A percentile compares a stretch with the other conserved stretches of the same genome.
These are phyloP conservation scores for Hydrotaea cyrtoneurina DNA, from an alignment of 2,888 invertebrate species.

Conservation along the genomic window DNA sequence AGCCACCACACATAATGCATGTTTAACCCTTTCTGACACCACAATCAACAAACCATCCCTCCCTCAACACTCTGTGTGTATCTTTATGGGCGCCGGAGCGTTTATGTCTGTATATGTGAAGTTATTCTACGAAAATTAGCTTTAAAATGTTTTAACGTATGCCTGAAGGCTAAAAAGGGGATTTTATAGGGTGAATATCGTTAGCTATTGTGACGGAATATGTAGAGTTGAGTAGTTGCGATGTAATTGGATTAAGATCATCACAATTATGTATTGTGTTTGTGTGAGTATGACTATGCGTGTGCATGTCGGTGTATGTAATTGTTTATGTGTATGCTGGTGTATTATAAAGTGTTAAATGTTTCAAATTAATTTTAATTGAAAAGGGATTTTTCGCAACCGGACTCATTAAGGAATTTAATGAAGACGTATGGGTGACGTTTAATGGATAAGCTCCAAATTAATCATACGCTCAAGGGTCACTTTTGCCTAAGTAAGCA, in stretches of 20 bases:
- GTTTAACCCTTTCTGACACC: slow-evolving; percentile 6
- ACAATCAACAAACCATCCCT: not conserved
- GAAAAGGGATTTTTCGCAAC: slow-evolving; percentile 57
- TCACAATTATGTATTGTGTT: slow-evolving; percentile 38
- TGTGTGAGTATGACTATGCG: slow-evolving; percentile 17
- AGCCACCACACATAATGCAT: slow-evolving; percentile 7
- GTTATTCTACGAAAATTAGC: slow-evolving; percentile 22
- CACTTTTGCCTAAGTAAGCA: not conserved
- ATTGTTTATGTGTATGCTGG: slow-evolving; percentile 12
- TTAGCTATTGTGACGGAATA: not conserved
- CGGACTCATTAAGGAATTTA: slow-evolving; percentile 36
- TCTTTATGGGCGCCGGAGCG: not conserved
- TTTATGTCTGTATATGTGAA: too few relatives aligned
- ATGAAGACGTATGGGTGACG: slow-evolving; percentile 36
- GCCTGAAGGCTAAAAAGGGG: slow-evolving; percentile 3
- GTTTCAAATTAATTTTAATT: slow-evolving; percentile 61
- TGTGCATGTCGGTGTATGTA: slow-evolving; percentile 11
- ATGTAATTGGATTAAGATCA: slow-evolving; percentile 58
- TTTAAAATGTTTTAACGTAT: slow-evolving; percentile 1
- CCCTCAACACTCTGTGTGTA: not conserved
- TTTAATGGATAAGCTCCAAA: slow-evolving; percentile 19
- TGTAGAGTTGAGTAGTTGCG: slow-evolving; percentile 4
- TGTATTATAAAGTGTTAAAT: slow-evolving; percentile 55
- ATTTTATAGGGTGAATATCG: not conserved
- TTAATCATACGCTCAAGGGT: slow-evolving; percentile 30